Conservation (phyloP, 92 coral and sea anemone genomes). For the Parazoanthus darwini region DNA sequence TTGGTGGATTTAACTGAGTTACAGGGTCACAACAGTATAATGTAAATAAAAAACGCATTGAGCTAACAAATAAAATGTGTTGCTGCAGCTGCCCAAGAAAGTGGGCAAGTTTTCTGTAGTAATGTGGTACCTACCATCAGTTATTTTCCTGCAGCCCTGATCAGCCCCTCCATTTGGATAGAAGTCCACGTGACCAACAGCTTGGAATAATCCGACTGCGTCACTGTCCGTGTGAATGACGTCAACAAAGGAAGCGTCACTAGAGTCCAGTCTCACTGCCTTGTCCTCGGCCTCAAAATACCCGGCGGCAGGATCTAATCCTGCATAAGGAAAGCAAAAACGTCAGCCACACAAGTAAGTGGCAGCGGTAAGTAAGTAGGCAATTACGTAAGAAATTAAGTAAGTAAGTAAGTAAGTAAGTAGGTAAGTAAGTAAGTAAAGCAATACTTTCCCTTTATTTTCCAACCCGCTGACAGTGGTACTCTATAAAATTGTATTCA, state of each 20-base stretch:
- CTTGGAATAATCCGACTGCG: conserved; percentile 35
- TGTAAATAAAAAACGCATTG: background rate
- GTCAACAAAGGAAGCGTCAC: conserved; percentile 80
- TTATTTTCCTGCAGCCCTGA: conserved; percentile 45
- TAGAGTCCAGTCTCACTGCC: conserved; percentile 72
- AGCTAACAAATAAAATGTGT: background rate
- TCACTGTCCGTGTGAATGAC: conserved; percentile 78
- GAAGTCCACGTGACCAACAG: conserved; percentile 72
- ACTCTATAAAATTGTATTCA: no score
- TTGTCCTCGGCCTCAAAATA: conserved; percentile 57
- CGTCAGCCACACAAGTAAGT: background rate
- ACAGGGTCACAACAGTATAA: background rate
- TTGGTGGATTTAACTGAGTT: no score
- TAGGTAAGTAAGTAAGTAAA: conserved; percentile 25
- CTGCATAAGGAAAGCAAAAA: conserved; percentile 10
- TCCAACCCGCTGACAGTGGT: no score
- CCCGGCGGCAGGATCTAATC: conserved; percentile 75
- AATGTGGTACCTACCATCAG: background rate
- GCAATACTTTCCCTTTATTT: no score
- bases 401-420: conserved; percentile 37
- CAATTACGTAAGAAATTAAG: conserved; percentile 15
- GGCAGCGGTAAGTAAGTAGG: conserved; percentile 1
- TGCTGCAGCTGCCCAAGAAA: background rate
- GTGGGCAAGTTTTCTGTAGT: background rate
- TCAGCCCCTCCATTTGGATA: conserved; percentile 76